Conservation (phyloP, 2,888 invertebrate genomes). For the Trachelus iudaicus region DNA sequence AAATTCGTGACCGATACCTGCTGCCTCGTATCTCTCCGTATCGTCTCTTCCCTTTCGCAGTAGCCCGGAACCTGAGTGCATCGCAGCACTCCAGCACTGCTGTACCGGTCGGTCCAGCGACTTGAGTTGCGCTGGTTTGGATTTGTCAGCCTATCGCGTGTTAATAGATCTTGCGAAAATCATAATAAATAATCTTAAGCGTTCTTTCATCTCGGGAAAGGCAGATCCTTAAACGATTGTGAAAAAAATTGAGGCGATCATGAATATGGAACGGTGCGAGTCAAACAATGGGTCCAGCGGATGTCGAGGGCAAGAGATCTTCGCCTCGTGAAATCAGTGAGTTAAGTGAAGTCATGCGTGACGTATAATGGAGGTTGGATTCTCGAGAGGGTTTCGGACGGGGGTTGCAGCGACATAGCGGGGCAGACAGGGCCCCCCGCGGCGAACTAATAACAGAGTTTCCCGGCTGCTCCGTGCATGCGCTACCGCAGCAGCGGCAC, state of each 20-base stretch:
- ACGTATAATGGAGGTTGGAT: not conserved
- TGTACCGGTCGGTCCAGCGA: not conserved
- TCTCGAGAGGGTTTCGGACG: not conserved
- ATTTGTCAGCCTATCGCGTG: not conserved
- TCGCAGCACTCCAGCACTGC: not conserved
- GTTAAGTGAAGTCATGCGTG: slow-evolving; percentile 3
- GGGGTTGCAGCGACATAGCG: not conserved
- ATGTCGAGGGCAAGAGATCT: not conserved
- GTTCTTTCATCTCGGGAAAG: not conserved
- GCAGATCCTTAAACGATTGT: not conserved
- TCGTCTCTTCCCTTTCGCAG: slow-evolving; percentile 20
- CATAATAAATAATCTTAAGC: not conserved
- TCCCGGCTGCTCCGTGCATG: slow-evolving; percentile 39
- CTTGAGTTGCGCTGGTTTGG: not conserved
- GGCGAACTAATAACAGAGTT: slow-evolving; percentile 63
- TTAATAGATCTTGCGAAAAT: not conserved
- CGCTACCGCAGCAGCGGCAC: slow-evolving; percentile 24
- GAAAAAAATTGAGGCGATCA: not conserved
- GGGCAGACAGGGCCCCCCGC: slow-evolving; percentile 42
- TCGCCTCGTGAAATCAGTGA: not conserved
- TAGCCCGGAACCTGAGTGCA: not conserved
- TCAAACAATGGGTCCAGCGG: not conserved
- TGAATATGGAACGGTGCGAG: not conserved
- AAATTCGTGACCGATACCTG: slow-evolving; percentile 13
- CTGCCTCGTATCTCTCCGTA: not conserved